phyloP scores from a whole-genome alignment of 2,797 vertebrate genomes.

The Amphiprion clarkii region DNA sequence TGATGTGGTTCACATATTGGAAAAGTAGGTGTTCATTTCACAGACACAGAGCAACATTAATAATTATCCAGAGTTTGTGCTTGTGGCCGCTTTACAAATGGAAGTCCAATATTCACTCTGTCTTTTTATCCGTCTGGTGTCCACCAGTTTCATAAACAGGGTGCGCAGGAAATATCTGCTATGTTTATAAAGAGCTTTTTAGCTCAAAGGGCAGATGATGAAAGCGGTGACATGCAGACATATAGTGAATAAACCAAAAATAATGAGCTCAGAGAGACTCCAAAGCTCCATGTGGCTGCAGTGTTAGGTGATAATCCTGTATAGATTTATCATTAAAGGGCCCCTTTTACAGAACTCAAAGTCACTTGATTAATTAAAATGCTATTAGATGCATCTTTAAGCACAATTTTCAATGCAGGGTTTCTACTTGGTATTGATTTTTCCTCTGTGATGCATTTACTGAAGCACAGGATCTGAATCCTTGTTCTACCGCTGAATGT shows the following conservation, averaged over 20 bases:
- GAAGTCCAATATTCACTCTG: not conserved
- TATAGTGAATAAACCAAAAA: slow-evolving; percentile 9
- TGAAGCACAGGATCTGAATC: slow-evolving; percentile 9
- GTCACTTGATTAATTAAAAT: slow-evolving; percentile 18
- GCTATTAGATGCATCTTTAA: not conserved
- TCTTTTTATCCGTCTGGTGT: slow-evolving; percentile 7
- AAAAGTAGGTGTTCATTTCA: not conserved
- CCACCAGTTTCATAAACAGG: slow-evolving; percentile 4
- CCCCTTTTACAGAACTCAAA: not conserved
- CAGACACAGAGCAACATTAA: not conserved
- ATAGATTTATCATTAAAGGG: not conserved
- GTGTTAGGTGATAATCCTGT: not conserved
- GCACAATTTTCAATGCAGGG: not conserved
- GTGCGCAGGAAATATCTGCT: not conserved
- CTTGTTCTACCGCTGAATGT: slow-evolving; percentile 9
- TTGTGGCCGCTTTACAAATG: slow-evolving; percentile 10
- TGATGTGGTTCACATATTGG: not conserved
- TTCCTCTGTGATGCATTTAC: not conserved
- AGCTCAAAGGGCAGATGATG: not conserved
- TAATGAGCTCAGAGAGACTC: not conserved
- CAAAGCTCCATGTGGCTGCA: not conserved
- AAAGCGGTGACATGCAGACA: not conserved
- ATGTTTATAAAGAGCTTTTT: not conserved
- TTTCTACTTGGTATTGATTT: slow-evolving; percentile 3
- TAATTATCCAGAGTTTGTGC: slow-evolving; percentile 1